Base-by-base conservation (phyloP, 2,797 vertebrate species). In the Pteropus rufus region DNA sequence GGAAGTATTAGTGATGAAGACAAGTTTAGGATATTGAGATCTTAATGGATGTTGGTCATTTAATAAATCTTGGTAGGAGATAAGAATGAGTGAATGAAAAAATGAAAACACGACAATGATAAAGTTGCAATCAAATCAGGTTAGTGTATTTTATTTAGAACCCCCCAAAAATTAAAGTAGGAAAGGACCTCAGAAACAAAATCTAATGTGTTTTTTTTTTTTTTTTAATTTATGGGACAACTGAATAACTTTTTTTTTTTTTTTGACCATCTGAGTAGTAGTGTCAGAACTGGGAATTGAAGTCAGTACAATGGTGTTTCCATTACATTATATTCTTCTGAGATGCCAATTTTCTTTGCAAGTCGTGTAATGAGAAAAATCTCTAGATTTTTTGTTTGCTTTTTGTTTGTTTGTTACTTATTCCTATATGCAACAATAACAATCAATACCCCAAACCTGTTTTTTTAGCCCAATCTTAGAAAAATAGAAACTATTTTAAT, bases 131-230 rank as follows among this genome's bases (percentile, higher is more conserved):
- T 80, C 29, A 81, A 75, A 34, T 46, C 49, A 36, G 3, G 7
- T 84, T 87, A 80, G 72, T 86, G 26, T 15, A 36, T 91, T 87
- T 82, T 76, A 70, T 56, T 95, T 76, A 49, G 56, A 93, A 54
- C 5, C 60, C 0, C 1, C 21, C 39, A 46, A 86, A 89, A 56
- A 46, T 36, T 39, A 34, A 69, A 93, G 41, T 23, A 70, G 18
- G 58, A 60, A 86, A 91, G 16, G 2, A 36, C 46, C 52, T 89
- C 60, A 89, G 72, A 94, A 86, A 90, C 85, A 2, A 62, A 88
- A 69, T 75, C 12, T 21, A 95, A 64, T 49, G 46, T 46, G 10
- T n/a, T 44, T 44, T 46, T 49, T 49, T 49, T 49, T 49, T 49
- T 49, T 49, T 46, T 46, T 14, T 0, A 88, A 36, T 23, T 76